A percentile compares a stretch with the other conserved stretches of the same genome.
phyloP scores from a whole-genome alignment of 2,797 vertebrate species.

The Sphenopsis melanotis region DNA sequence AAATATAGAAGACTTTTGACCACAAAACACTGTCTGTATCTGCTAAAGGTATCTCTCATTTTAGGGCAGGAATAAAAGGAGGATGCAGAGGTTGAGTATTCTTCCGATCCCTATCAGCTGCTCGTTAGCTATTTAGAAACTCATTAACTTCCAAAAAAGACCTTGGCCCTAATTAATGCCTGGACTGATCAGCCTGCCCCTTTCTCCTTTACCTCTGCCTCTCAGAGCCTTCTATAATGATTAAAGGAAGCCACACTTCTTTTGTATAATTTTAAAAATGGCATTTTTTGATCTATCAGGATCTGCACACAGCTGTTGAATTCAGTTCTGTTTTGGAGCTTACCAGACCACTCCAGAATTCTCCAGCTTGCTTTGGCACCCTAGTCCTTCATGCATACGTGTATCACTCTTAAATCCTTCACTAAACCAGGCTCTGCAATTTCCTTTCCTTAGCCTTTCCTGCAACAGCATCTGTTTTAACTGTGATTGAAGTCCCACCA shows the following conservation, averaged over 20 bases:
- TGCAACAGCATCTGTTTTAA: neutral
- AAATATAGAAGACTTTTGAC: neutral
- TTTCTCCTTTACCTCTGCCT: neutral
- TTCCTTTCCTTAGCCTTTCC: neutral
- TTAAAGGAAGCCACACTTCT: neutral
- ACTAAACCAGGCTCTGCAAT: neutral
- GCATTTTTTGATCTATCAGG: neutral
- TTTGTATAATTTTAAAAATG: neutral
- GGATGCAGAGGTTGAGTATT: neutral
- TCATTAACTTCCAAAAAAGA: slow-evolving; percentile 44
- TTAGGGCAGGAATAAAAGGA: neutral
- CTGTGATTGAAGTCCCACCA: neutral
- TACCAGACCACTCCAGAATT: neutral
- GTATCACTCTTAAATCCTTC: neutral
- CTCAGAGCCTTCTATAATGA: neutral
- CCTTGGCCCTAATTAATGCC: slow-evolving; percentile 40
- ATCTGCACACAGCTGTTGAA: neutral
- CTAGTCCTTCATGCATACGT: neutral
- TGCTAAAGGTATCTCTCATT: neutral
- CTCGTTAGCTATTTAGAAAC: slow-evolving; percentile 29
- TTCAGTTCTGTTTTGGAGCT: neutral
- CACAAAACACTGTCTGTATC: neutral
- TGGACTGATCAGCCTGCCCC: neutral
- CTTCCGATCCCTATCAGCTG: neutral
- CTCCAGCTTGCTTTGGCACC: neutral